A percentile compares a stretch with the other conserved stretches of the same genome.
Evolutionary conservation across 2,888 invertebrate genomes (phyloP).

Genomic region (Erebia ligea): DNA sequence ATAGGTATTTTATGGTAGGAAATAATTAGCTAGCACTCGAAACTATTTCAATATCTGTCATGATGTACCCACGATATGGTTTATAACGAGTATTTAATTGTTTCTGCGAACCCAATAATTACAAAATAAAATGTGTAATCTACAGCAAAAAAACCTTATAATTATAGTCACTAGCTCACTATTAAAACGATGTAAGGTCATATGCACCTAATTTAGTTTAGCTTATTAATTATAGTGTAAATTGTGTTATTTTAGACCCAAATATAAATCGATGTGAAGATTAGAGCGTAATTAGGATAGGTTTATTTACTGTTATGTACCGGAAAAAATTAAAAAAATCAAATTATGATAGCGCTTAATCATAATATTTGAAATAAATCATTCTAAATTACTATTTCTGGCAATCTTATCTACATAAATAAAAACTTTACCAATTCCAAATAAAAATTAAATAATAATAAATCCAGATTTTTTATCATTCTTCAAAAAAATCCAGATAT

Average conservation of each 20-base stretch:
- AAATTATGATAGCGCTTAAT: no score
- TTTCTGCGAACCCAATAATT: slow-evolving; percentile 28
- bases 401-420: no score
- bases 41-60: slow-evolving; percentile 17
- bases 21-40: slow-evolving; percentile 5
- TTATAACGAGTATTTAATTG: slow-evolving; percentile 33
- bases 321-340: no score
- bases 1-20: background rate
- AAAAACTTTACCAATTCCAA: no score
- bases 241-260: background rate
- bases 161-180: slow-evolving; percentile 6
- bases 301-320: no score
- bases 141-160: slow-evolving; percentile 7
- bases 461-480: no score
- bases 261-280: no score
- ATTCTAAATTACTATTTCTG: no score
- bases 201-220: background rate
- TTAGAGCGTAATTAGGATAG: no score
- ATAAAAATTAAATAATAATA: no score
- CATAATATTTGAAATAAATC: no score
- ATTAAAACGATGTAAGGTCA: background rate
- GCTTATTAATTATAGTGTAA: background rate
- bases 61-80: background rate
- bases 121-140: slow-evolving; percentile 14
- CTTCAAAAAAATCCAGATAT: no score